Base-by-base conservation (phyloP, 1,140 invertebrate species). In the Calliopsis andreniformis region DNA sequence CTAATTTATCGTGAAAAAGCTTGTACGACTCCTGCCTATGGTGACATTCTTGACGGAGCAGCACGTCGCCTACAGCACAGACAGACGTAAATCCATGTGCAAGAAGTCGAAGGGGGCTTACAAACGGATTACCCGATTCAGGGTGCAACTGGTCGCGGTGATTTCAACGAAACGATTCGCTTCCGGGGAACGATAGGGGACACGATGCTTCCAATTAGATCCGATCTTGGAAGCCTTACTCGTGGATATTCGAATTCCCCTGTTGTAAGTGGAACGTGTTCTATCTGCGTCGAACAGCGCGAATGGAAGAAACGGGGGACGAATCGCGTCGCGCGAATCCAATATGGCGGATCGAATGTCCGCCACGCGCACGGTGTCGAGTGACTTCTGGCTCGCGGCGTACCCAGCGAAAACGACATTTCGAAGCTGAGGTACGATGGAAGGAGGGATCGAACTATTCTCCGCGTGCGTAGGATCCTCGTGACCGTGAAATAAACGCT, bases 301-400 rank as follows among this genome's bases (percentile, higher is more conserved):
- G 49, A 58, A 64, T 49, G 47, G 53, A 61, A 55, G 70, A 64
- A 77, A 71, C 71, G 53, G 45, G 56, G 8, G 35, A 55, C 53
- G 63, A 64, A 75, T 77, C 42, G 51, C 61, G 35, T 79, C 63
- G 43, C 49, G 66, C 53, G 61, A 78, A 78, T 78, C 76, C 69
- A 73, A 72, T 59, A 79, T 63, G 76, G 55, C 62, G 71, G 82
- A 84, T 84, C 73, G 71, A 70, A 84, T 80, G 61, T 73, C 78
- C 79, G 72, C 78, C 82, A 78, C 81, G 81, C 72, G 81, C 64
- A 32, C 43, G 69, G 76, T 84, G 61, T 84, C 82, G 78, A 39
- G 59, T 84, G 59, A 83, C 81, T 76, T 35, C 51, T 47, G 45
- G 69, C 70, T 67, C 49, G 66, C 63, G 63, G 76, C 66, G 59